Evolutionary conservation across 2,113 vertebrate genomes (phyloP), one percentile per base, ranked within the genome.

Genomic region (Arizona elegans): DNA sequence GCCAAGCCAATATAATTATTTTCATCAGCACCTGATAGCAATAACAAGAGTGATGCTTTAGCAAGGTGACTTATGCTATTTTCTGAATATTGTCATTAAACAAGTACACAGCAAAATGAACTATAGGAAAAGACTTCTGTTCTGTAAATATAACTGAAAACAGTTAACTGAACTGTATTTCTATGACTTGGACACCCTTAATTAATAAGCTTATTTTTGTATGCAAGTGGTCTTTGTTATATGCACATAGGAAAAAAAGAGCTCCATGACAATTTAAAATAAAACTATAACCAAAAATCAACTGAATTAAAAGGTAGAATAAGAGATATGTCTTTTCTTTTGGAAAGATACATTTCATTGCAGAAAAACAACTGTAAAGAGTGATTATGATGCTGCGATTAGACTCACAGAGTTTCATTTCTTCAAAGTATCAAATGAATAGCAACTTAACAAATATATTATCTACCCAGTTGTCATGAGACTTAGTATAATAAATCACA

Each of bases 1-100:
- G 29, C 70, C 88, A 92, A 23, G 21, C 70, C 88, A 92, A 23
- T 50, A 75, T 33, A 90, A 93, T 52, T 86, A 92, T 86, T 90
- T 86, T 55, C 29, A 59, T 85, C 47, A 86, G 29, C 43, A 90
- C 19, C 29, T 86, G 70, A 89, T 2, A 85, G 47, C 70, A 90
- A 47, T n/a, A 90, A 90, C 43, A 93, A 90, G 90, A 86, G 47
- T 59, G 75, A 81, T 43, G 47, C 23, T 24, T 65, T 26, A 88
- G 50, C 33, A 53, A 17, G 15, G 3, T 70, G 50, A 88, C 91
- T 13, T n/a, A 88, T 52, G 55, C 54, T 59, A 47, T 86, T 50
- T 62, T 81, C 85, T 3, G 3, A 24, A 38, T 33, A 81, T 90
- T 59, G 29, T 26, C 43, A 90, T 93, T 86, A 53, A 86, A 88